These are phyloP conservation scores for Rhadinocentrus ornatus DNA, from an alignment of 2,797 vertebrate genomes.

Conservation along the genomic window DNA sequence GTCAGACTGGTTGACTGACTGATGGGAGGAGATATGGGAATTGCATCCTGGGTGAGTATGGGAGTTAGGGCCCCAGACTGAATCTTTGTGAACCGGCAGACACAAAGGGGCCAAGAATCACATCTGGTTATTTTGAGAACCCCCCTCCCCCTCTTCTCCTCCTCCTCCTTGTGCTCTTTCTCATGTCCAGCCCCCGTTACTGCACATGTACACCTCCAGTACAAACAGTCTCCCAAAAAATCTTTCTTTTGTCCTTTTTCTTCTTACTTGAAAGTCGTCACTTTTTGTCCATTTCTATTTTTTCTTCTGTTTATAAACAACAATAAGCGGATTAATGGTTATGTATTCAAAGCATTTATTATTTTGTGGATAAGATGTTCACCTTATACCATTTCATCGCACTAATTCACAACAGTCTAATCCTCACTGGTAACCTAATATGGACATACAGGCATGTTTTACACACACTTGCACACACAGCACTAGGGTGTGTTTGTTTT, in stretches of 20 bases:
- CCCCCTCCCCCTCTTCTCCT: not conserved
- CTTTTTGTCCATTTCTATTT: conserved; percentile 35
- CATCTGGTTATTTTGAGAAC: conserved; percentile 68
- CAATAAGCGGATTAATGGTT: conserved; percentile 36
- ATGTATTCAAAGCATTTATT: conserved; percentile 17
- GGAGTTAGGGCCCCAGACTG: conserved; percentile 61
- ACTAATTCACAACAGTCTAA: conserved; percentile 47
- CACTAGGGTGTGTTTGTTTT: conserved; percentile 64
- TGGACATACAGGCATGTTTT: conserved; percentile 51
- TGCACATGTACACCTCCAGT: conserved; percentile 35
- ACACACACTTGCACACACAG: not conserved
- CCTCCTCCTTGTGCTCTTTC: not conserved
- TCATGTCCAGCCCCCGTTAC: not conserved
- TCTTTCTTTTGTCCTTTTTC: conserved; percentile 27
- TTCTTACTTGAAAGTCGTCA: conserved; percentile 18
- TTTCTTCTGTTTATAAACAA: not conserved
- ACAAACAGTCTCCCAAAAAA: conserved; percentile 24
- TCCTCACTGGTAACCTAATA: conserved; percentile 45
- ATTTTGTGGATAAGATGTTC: conserved; percentile 37
- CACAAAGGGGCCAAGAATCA: conserved; percentile 68
- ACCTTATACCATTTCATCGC: conserved; percentile 50
- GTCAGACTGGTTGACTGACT: conserved; percentile 68
- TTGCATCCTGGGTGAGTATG: conserved; percentile 32
- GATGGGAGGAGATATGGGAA: conserved; percentile 68
- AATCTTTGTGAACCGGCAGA: conserved; percentile 71